A percentile compares a stretch with the other conserved stretches of the same genome.
Conservation (phyloP, 2,888 invertebrate genomes). For the Cerceris rybyensis region DNA sequence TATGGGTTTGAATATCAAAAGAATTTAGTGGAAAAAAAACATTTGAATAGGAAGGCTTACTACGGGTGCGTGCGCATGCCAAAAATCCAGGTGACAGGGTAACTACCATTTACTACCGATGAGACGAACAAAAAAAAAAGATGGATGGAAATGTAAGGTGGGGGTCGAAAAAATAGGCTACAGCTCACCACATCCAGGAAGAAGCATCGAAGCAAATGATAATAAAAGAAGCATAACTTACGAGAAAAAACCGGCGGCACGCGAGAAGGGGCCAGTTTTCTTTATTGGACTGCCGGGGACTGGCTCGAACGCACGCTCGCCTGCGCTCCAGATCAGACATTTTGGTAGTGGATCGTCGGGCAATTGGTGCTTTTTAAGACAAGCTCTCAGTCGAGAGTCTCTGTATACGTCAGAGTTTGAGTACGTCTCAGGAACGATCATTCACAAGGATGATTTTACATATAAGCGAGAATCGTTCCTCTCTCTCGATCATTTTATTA, state of each 20-base stretch:
- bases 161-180: constrained; percentile 52
- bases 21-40: constrained; percentile 12
- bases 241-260: constrained; percentile 80
- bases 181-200: constrained; percentile 78
- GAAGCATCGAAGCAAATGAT: constrained; percentile 82
- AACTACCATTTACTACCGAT: constrained; percentile 46
- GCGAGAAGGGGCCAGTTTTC: constrained; percentile 76
- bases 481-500: neutral
- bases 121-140: constrained; percentile 10
- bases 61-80: constrained; percentile 72
- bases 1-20: neutral
- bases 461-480: constrained; percentile 26
- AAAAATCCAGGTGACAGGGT: constrained; percentile 48
- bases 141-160: neutral
- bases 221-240: constrained; percentile 82
- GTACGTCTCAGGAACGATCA: constrained; percentile 47
- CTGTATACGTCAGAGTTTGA: constrained; percentile 56
- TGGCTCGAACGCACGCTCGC: constrained; percentile 77
- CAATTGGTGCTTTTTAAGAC: constrained; percentile 59
- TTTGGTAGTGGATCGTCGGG: constrained; percentile 73
- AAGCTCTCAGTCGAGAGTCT: constrained; percentile 59
- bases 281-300: constrained; percentile 73
- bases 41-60: constrained; percentile 35
- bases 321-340: constrained; percentile 79
- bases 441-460: constrained; percentile 19